Percentiles rank a stretch among this genome's conserved stretches.
These are phyloP conservation scores for Zygogramma bicolorata DNA, from an alignment of 2,888 invertebrate species.

Conservation along the genomic window DNA sequence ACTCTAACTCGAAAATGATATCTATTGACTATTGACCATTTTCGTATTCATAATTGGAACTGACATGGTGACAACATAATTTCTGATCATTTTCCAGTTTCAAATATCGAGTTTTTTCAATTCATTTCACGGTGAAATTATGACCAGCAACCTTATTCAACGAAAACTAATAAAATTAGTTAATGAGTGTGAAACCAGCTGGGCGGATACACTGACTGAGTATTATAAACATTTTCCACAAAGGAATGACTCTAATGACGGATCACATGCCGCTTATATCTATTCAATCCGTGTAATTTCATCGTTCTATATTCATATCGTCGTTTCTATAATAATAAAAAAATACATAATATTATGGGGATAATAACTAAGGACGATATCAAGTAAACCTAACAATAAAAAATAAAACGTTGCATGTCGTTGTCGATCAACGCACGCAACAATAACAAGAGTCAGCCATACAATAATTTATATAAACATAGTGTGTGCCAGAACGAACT, in stretches of 20 bases:
- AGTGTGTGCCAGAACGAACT: too few species aligned
- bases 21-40: too few species aligned
- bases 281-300: constrained; percentile 34
- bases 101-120: neutral
- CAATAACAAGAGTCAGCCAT: constrained; percentile 50
- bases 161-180: neutral
- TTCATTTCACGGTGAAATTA: neutral
- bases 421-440: constrained; percentile 52
- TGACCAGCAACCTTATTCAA: neutral
- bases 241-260: constrained; percentile 7
- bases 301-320: constrained; percentile 37
- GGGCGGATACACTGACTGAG: neutral
- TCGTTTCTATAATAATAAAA: constrained; percentile 37
- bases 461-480: constrained; percentile 60
- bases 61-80: too few species aligned
- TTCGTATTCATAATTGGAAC: too few species aligned
- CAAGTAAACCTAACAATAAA: constrained; percentile 51
- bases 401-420: constrained; percentile 59
- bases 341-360: constrained; percentile 40
- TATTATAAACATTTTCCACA: constrained; percentile 3
- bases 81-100: neutral
- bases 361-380: constrained; percentile 40
- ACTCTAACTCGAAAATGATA: too few species aligned
- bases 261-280: constrained; percentile 3
- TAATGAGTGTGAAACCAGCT: neutral